Evolutionary conservation across 1,140 invertebrate genomes (phyloP), one percentile per base, ranked within the genome.

Genomic region (Drosophila kurseongensis): DNA sequence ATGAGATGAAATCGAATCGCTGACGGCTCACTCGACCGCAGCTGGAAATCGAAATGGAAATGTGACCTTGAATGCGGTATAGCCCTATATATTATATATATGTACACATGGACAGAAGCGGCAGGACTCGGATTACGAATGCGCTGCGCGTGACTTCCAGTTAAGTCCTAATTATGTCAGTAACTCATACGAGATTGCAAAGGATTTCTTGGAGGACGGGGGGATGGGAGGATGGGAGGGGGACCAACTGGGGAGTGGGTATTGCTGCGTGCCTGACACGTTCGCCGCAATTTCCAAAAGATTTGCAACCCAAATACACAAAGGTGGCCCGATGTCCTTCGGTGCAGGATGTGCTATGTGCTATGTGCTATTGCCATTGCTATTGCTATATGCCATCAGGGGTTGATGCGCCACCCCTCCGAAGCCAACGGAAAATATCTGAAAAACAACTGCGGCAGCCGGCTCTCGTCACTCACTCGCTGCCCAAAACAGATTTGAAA

Each of bases 111-210:
- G 57, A 48, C 48, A 13, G 40, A 52, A 57, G 42, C 58, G 55
- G 38, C 66, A 68, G 59, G 58, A 77, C 62, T 86, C 75, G 55
- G 83, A 83, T 86, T 88, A 76, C 83, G 83, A 82, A 86, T 88
- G 83, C 79, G 62, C 59, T 61, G 72, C 83, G 83, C 83, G 83
- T 86, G 83, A 86, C 83, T 86, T 83, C 76, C 83, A 86, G 83
- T 83, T 86, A 88, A 83, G 83, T 76, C 83, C 83, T 86, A 86
- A 86, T 86, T 86, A 86, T 86, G 83, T 86, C 83, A 86, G 83
- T 86, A 79, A 88, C 83, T 86, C 83, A 81, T 67, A 81, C 82
- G 82, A 86, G 82, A 85, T 85, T 85, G 67, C 73, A 65, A 23
- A 50, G 65, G 65, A 68, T 68, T 68, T 52, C 60, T 65, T 18